These are phyloP conservation scores for Drosophila neotestacea DNA, from an alignment of 2,888 invertebrate species.

Conservation along the genomic window DNA sequence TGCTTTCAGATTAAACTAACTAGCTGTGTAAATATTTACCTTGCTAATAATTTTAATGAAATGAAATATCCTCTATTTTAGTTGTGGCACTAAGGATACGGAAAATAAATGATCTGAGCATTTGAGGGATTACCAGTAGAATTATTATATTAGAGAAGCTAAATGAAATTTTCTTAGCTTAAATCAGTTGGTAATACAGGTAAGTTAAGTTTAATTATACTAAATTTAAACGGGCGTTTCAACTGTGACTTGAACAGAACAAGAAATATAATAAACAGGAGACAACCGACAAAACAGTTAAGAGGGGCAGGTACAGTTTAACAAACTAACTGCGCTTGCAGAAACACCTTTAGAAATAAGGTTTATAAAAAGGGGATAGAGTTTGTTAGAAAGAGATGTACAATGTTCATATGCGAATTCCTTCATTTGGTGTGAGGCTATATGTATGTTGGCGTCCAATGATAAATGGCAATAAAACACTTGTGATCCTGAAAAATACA, in stretches of 20 bases:
- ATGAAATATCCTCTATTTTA: constrained; percentile 53
- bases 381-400: constrained; percentile 51
- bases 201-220: constrained; percentile 52
- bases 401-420: constrained; percentile 50
- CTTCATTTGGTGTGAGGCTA: constrained; percentile 30
- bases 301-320: constrained; percentile 73
- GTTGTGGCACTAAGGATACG: not conserved
- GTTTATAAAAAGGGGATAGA: constrained; percentile 24
- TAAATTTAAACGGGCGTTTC: constrained; percentile 17
- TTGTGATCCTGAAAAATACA: constrained; percentile 72
- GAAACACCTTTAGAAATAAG: constrained; percentile 33
- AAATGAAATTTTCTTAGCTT: too few species aligned
- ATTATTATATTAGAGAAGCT: too few species aligned
- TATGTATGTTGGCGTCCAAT: constrained; percentile 66
- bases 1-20: constrained; percentile 66
- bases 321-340: constrained; percentile 67
- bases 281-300: constrained; percentile 58
- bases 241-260: constrained; percentile 54
- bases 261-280: constrained; percentile 44
- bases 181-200: too few species aligned
- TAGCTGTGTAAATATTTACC: constrained; percentile 69
- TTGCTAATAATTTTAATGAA: constrained; percentile 63
- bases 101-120: too few species aligned
- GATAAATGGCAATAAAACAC: constrained; percentile 84
- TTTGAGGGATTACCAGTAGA: too few species aligned